Evolutionary conservation across 2,797 vertebrate species (phyloP).

Genomic region (Anas flavirostris): DNA sequence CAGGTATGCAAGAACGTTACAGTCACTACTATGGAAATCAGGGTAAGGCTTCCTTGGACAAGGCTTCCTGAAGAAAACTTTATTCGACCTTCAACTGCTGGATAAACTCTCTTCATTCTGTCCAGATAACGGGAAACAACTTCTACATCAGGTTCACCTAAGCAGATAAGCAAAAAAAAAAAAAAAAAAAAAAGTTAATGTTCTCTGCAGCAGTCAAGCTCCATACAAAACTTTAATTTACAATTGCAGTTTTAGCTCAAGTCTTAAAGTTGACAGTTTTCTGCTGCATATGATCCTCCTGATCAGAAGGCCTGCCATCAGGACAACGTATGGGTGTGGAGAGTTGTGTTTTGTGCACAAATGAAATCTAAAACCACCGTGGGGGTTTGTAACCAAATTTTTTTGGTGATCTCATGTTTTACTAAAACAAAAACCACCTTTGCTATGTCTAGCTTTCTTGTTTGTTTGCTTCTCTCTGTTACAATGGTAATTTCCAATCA

Average conservation of each 20-base stretch:
- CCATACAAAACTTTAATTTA: neutral
- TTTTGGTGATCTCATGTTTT: neutral
- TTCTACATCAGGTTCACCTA: constrained; percentile 87
- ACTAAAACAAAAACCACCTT: neutral
- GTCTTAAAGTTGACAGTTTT: neutral
- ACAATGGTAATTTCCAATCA: neutral
- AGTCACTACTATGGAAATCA: constrained; percentile 45
- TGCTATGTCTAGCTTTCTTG: too few relatives aligned
- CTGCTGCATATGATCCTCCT: neutral
- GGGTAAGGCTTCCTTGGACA: constrained; percentile 39
- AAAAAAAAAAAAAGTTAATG: accelerated
- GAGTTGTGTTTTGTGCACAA: neutral
- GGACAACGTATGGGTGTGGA: accelerated
- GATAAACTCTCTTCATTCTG: constrained; percentile 82
- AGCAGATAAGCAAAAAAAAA: neutral
- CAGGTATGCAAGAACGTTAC: constrained; percentile 32
- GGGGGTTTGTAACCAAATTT: neutral
- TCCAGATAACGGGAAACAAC: constrained; percentile 86
- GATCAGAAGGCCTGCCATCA: too few relatives aligned
- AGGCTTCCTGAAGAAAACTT: constrained; percentile 76
- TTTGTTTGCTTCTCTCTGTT: neutral
- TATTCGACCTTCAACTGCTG: constrained; percentile 89
- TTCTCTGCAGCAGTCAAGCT: neutral
- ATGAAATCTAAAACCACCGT: neutral
- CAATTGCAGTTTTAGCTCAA: neutral